Conservation (phyloP, 2,888 invertebrate species). For the Cerceris rybyensis region DNA sequence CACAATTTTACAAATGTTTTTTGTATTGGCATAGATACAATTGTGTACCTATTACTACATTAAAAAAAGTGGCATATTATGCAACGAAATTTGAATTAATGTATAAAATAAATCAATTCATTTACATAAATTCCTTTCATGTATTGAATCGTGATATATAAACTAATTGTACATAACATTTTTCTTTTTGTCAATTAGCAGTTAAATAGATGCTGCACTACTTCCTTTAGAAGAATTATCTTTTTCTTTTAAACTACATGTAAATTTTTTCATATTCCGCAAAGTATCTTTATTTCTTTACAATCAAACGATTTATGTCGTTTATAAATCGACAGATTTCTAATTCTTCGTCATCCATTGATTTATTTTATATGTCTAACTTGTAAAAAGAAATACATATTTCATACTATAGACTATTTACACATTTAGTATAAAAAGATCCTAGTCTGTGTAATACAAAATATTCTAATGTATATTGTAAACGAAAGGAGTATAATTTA, state of each 20-base stretch:
- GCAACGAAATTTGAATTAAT: background rate
- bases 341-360: background rate
- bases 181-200: too few species aligned
- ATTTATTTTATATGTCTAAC: background rate
- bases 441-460: conserved; percentile 13
- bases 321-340: background rate
- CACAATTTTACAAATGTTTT: background rate
- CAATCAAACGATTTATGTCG: background rate
- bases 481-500: background rate
- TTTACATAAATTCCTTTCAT: background rate
- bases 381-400: background rate
- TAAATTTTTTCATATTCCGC: background rate
- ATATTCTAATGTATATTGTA: conserved; percentile 5
- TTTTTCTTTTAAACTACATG: background rate
- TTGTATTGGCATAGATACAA: background rate
- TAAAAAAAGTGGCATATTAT: background rate
- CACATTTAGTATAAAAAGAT: conserved; percentile 3
- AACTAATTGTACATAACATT: too few species aligned
- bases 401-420: conserved; percentile 1
- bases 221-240: background rate
- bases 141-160: too few species aligned
- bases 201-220: background rate
- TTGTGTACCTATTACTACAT: background rate
- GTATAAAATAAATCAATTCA: background rate
- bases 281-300: background rate